Evolutionary conservation across 2,797 vertebrate genomes (phyloP).

Genomic region (Parauchenoglanis punctatus): DNA sequence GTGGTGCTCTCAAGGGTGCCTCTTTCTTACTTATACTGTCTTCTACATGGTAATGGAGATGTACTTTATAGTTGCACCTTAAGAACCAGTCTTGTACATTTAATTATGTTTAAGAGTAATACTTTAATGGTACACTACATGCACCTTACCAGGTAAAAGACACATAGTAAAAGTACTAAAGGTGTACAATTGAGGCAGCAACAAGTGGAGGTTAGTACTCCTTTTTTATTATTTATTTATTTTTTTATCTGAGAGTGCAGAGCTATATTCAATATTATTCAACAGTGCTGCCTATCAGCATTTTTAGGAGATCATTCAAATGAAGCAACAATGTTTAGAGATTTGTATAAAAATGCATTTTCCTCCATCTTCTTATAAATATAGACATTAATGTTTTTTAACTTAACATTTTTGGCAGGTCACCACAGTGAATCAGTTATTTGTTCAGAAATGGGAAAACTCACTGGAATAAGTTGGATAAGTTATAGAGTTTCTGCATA

Average conservation of each 20-base stretch:
- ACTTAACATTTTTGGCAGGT: neutral
- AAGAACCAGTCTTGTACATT: neutral
- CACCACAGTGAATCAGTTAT: neutral
- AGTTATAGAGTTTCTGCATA: neutral
- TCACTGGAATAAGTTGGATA: neutral
- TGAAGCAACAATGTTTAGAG: neutral
- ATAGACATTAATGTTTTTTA: no score
- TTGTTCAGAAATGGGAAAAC: neutral
- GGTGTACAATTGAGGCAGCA: neutral
- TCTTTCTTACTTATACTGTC: neutral
- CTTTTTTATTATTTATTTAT: no score
- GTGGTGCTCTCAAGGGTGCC: neutral
- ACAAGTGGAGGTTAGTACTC: neutral
- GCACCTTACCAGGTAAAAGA: neutral
- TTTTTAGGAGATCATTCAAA: neutral
- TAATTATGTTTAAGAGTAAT: neutral
- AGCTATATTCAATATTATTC: neutral
- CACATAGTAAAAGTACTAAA: neutral
- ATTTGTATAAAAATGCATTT: neutral
- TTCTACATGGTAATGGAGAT: neutral
- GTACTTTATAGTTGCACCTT: neutral
- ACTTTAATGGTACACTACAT: neutral
- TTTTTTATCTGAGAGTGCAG: neutral
- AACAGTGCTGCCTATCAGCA: neutral
- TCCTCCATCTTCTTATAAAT: no score